These are phyloP conservation scores for Siniperca knerii DNA, from an alignment of 2,113 vertebrate genomes.

Conservation along the genomic window DNA sequence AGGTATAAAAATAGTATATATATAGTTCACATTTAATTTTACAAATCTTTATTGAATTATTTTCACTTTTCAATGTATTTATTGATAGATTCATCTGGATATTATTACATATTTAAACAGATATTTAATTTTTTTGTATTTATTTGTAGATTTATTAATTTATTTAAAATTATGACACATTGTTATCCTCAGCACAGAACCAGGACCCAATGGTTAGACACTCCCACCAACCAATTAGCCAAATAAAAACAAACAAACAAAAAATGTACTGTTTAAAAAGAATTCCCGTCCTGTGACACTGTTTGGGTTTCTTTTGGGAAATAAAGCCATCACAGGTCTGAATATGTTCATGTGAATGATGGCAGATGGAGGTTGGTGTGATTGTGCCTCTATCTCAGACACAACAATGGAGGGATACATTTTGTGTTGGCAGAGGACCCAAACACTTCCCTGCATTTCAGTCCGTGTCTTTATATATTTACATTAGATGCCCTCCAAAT, in stretches of 20 bases:
- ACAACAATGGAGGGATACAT: constrained; percentile 52
- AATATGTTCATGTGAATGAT: constrained; percentile 46
- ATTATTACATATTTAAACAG: not conserved
- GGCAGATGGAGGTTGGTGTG: constrained; percentile 23
- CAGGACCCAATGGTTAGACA: not conserved
- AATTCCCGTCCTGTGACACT: constrained; percentile 40
- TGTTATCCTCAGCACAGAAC: not conserved
- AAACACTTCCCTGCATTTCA: constrained; percentile 18
- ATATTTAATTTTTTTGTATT: not conserved
- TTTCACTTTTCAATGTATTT: not conserved
- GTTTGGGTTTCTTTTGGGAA: constrained; percentile 68
- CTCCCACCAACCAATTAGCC: not conserved
- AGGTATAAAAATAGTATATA: no score
- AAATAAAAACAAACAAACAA: not conserved
- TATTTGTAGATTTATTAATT: not conserved
- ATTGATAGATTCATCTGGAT: not conserved
- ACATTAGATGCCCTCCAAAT: not conserved
- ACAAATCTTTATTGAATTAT: not conserved
- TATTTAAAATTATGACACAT: not conserved
- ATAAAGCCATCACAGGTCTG: constrained; percentile 55
- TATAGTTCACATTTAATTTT: no score
- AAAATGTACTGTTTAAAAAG: not conserved
- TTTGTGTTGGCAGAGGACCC: constrained; percentile 9
- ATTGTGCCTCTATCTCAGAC: constrained; percentile 55
- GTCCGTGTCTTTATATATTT: not conserved